Evolutionary conservation across 2,113 vertebrate species (phyloP).

Genomic region (Scomber colias): DNA sequence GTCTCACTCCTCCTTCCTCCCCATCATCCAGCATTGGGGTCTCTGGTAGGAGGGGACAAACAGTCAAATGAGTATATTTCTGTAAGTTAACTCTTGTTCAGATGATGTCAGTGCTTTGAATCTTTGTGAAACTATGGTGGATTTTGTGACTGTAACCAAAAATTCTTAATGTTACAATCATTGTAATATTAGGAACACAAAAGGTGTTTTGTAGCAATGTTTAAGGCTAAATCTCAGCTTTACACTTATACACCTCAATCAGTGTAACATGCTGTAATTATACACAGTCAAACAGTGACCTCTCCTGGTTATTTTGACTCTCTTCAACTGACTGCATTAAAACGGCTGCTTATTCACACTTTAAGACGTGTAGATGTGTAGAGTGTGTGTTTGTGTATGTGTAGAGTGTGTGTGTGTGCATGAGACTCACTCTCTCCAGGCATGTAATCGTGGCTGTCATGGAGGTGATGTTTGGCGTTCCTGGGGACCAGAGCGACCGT

Average conservation of each 20-base stretch:
- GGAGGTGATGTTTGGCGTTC: constrained; percentile 91
- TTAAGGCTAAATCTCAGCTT: background rate
- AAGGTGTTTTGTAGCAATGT: too few species aligned
- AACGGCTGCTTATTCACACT: too few species aligned
- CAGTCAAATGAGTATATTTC: background rate
- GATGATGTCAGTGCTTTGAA: background rate
- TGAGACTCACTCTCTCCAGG: constrained; percentile 95
- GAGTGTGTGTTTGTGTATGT: background rate
- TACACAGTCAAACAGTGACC: constrained; percentile 39
- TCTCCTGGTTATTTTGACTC: constrained; percentile 37
- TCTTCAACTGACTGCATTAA: background rate
- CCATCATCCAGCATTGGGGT: constrained; percentile 97
- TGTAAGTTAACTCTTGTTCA: too few species aligned
- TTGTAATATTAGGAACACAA: background rate
- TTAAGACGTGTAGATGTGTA: too few species aligned
- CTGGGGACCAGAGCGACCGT: constrained; percentile 94
- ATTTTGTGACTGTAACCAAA: background rate
- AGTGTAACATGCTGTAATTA: background rate
- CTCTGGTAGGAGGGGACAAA: constrained; percentile 80
- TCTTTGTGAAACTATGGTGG: background rate
- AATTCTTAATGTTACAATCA: background rate
- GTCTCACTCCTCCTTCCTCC: constrained; percentile 93
- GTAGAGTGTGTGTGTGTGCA: background rate
- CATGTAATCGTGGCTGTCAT: constrained; percentile 96
- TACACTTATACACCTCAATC: background rate